Evolutionary conservation across 2,888 invertebrate species (phyloP).

Genomic region (Seladonia tumulorum): DNA sequence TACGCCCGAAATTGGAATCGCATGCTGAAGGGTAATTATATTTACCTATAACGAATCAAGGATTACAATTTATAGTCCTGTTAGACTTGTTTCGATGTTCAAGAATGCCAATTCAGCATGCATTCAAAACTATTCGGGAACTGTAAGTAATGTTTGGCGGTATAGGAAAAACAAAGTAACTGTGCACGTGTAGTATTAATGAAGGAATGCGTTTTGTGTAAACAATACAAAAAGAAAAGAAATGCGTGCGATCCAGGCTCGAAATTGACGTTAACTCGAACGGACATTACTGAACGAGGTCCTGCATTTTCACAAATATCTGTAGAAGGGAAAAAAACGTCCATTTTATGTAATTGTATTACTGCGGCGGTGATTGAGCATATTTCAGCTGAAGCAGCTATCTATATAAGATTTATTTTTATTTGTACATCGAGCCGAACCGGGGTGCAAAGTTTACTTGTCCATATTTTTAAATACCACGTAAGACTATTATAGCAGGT

Average conservation of each 20-base stretch:
- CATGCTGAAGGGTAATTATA: slow-evolving; percentile 60
- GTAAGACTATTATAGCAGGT: slow-evolving; percentile 23
- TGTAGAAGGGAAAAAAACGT: slow-evolving; percentile 54
- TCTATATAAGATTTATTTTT: slow-evolving; percentile 66
- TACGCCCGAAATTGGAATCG: slow-evolving; percentile 60
- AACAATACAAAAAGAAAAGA: slow-evolving; percentile 57
- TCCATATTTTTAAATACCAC: slow-evolving; percentile 37
- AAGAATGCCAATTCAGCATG: slow-evolving; percentile 66
- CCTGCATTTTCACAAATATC: slow-evolving; percentile 81
- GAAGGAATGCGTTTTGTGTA: slow-evolving; percentile 70
- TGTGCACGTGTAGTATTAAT: slow-evolving; percentile 80
- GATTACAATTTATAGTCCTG: slow-evolving; percentile 56
- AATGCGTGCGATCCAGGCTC: slow-evolving; percentile 69
- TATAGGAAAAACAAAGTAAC: slow-evolving; percentile 71
- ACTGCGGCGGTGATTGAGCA: slow-evolving; percentile 70
- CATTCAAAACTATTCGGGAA: slow-evolving; percentile 73
- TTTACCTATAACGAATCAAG: slow-evolving; percentile 65
- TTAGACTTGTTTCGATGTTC: slow-evolving; percentile 63
- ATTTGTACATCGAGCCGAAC: slow-evolving; percentile 55
- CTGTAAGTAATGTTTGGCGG: slow-evolving; percentile 71
- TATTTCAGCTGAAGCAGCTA: slow-evolving; percentile 70
- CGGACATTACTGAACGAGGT: slow-evolving; percentile 68
- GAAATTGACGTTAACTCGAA: slow-evolving; percentile 69
- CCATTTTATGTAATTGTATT: slow-evolving; percentile 72
- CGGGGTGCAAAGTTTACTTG: slow-evolving; percentile 61